Conservation (phyloP, 1,140 invertebrate genomes). For the Drosophila funebris region DNA sequence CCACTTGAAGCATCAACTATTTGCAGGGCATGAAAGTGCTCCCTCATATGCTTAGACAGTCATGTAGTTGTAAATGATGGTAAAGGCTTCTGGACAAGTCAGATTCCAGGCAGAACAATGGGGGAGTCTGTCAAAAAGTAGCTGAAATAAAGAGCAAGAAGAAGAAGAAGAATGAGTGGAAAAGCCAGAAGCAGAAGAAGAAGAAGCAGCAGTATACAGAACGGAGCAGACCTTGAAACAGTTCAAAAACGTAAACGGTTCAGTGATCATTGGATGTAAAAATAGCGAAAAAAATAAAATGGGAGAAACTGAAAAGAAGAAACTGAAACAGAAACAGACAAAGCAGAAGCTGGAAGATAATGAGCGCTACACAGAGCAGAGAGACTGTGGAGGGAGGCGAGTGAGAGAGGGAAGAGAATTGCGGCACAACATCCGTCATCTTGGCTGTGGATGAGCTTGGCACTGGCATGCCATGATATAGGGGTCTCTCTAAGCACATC, state of each 20-base stretch:
- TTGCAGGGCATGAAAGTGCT: too few species aligned
- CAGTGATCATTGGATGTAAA: slow-evolving; percentile 83
- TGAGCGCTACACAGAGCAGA: slow-evolving; percentile 1
- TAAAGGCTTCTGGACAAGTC: background rate
- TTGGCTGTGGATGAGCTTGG: slow-evolving; percentile 59
- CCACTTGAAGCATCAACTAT: too few species aligned
- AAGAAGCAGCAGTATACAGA: slow-evolving; percentile 26
- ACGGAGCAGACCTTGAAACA: slow-evolving; percentile 81
- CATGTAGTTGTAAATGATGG: too few species aligned
- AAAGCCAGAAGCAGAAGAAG: slow-evolving; percentile 1
- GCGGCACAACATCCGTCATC: slow-evolving; percentile 75
- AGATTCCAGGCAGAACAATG: slow-evolving; percentile 16
- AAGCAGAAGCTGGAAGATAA: slow-evolving; percentile 31
- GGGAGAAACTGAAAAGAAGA: slow-evolving; percentile 35
- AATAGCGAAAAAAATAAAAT: slow-evolving; percentile 38
- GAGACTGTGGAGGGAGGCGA: background rate
- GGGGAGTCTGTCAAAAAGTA: slow-evolving; percentile 9
- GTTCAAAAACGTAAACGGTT: slow-evolving; percentile 84
- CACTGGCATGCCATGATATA: slow-evolving; percentile 30
- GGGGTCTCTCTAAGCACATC: slow-evolving; percentile 17
- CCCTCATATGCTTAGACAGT: background rate
- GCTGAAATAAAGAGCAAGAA: background rate
- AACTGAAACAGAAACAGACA: slow-evolving; percentile 7
- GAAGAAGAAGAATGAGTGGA: slow-evolving; percentile 6
- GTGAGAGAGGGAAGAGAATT: slow-evolving; percentile 24